These are phyloP conservation scores for Monopis laevigella DNA, from an alignment of 2,888 invertebrate genomes.

Conservation along the genomic window DNA sequence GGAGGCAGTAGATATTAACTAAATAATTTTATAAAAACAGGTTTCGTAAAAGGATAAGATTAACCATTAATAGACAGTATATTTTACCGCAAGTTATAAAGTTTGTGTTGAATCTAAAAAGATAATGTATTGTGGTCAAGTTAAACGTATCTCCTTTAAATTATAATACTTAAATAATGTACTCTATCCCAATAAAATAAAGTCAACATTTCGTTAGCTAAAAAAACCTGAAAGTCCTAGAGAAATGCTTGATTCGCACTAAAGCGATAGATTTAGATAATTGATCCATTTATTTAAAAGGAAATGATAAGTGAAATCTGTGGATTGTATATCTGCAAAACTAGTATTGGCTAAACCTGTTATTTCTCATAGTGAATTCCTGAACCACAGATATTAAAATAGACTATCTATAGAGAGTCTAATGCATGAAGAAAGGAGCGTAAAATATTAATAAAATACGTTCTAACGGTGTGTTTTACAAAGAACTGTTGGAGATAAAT, in stretches of 20 bases:
- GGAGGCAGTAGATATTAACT: too few species aligned
- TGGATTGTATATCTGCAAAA: neutral
- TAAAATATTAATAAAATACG: too few species aligned
- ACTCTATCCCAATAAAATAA: neutral
- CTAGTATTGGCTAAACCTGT: neutral
- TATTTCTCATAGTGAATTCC: conserved; percentile 3
- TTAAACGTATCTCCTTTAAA: conserved; percentile 29
- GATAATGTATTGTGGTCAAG: conserved; percentile 40
- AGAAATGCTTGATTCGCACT: conserved; percentile 10
- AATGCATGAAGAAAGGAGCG: too few species aligned
- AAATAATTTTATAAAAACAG: too few species aligned
- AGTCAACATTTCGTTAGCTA: neutral
- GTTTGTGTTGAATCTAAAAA: conserved; percentile 38
- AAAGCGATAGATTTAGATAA: conserved; percentile 37
- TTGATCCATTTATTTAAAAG: conserved; percentile 43
- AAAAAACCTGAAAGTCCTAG: neutral
- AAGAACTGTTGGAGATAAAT: too few species aligned
- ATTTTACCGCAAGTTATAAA: conserved; percentile 44
- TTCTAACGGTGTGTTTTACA: too few species aligned
- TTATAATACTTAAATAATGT: neutral
- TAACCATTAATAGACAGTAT: conserved; percentile 37
- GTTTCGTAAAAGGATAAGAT: conserved; percentile 7
- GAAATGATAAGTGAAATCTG: conserved; percentile 27
- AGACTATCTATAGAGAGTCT: too few species aligned
- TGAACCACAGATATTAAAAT: too few species aligned